These are phyloP conservation scores for Myioborus melanocephalus DNA, from an alignment of 2,797 vertebrate genomes.

Conservation along the genomic window DNA sequence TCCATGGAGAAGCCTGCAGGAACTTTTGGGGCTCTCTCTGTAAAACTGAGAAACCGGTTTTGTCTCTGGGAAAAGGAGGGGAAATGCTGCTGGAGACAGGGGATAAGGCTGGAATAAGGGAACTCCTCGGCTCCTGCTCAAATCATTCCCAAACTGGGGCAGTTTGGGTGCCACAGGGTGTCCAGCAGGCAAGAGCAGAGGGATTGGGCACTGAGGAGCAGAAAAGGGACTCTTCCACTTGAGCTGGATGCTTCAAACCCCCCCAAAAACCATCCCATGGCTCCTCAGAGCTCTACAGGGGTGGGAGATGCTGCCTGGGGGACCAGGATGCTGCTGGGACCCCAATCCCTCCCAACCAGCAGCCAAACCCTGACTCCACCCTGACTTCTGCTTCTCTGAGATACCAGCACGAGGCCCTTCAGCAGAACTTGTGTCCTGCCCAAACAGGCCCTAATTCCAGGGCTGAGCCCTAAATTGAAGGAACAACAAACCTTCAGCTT, in stretches of 20 bases:
- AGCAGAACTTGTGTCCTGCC: neutral
- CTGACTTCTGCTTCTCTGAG: rapidly evolving
- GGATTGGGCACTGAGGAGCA: neutral
- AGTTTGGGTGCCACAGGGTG: rapidly evolving
- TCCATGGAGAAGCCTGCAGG: neutral
- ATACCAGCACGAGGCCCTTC: rapidly evolving
- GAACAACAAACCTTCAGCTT: neutral
- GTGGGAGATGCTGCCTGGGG: rapidly evolving
- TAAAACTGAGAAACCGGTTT: neutral
- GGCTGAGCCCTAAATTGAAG: neutral
- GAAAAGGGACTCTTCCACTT: neutral
- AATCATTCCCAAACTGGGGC: neutral
- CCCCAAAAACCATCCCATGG: rapidly evolving
- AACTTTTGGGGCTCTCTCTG: neutral
- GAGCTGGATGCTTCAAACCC: rapidly evolving
- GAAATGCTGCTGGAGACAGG: neutral
- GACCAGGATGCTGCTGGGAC: neutral
- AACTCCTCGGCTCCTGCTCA: rapidly evolving
- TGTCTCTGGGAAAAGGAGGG: neutral
- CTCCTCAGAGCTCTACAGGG: rapidly evolving
- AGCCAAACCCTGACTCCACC: neutral
- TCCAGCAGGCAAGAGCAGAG: neutral
- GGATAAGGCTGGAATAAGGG: neutral
- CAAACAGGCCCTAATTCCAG: neutral
- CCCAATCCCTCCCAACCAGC: rapidly evolving